Evolutionary conservation across 2,888 invertebrate genomes (phyloP).

Genomic region (Eustalomyia histrio): DNA sequence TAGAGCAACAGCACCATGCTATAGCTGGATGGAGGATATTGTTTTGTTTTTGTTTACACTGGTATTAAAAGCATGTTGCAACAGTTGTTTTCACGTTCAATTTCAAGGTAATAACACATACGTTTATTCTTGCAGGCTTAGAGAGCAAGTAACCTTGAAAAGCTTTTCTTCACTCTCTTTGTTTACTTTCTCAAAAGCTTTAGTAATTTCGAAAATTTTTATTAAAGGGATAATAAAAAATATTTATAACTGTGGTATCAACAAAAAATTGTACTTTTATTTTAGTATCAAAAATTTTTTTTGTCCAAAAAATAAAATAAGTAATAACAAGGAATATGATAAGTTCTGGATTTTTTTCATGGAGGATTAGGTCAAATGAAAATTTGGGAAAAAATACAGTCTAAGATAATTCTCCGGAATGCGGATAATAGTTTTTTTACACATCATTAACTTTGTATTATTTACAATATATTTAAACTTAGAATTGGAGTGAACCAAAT

Average conservation of each 20-base stretch:
- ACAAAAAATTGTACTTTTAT: not conserved
- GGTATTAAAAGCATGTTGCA: conserved; percentile 49
- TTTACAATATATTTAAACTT: no score
- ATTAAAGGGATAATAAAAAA: not conserved
- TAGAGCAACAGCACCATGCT: conserved; percentile 49
- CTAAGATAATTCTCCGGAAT: no score
- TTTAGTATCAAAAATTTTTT: no score
- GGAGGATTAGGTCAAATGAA: no score
- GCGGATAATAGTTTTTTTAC: no score
- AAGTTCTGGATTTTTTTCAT: no score
- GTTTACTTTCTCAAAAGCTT: conserved; percentile 38
- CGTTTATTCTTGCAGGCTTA: conserved; percentile 44
- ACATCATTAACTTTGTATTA: no score
- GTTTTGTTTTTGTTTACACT: conserved; percentile 17
- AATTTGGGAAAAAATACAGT: no score
- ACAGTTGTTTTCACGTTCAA: conserved; percentile 64
- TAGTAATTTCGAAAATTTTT: conserved; percentile 34
- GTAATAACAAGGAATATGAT: no score
- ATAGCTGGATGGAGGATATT: conserved; percentile 8
- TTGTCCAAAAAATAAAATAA: no score
- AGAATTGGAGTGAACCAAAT: no score
- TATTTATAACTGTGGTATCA: not conserved
- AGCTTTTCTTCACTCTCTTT: conserved; percentile 43
- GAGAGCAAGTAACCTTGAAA: conserved; percentile 64
- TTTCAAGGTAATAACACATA: conserved; percentile 54